phyloP scores from a whole-genome alignment of 2,888 invertebrate species.

The Adineta ricciae region DNA sequence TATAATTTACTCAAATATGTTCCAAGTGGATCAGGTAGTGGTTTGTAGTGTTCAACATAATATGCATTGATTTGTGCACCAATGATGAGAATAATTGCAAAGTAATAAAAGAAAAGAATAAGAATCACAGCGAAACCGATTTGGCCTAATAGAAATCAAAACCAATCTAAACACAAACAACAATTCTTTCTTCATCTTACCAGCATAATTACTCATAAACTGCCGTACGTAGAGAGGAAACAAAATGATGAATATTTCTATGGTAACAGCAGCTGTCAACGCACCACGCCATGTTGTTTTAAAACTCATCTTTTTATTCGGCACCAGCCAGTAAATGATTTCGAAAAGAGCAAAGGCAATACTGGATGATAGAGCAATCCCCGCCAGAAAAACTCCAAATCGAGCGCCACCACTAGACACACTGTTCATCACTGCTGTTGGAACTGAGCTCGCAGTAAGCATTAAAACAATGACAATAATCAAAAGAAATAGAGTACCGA shows the following conservation, averaged over 20 bases:
- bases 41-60: too few relatives aligned
- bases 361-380: background rate
- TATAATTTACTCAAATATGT: too few relatives aligned
- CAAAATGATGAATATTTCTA: background rate
- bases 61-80: too few relatives aligned
- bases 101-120: too few relatives aligned
- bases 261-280: background rate
- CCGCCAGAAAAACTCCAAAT: background rate
- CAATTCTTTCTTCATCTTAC: background rate
- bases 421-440: background rate
- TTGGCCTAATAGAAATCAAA: too few relatives aligned
- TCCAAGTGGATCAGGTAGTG: too few relatives aligned
- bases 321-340: background rate
- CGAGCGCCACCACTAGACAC: background rate
- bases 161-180: too few relatives aligned
- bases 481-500: background rate
- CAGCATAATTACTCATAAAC: background rate
- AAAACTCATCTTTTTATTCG: background rate
- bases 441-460: background rate
- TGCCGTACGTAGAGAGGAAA: background rate
- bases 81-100: too few relatives aligned
- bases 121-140: too few relatives aligned
- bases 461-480: background rate
- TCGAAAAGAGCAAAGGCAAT: background rate
- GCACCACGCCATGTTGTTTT: background rate